Conservation (phyloP, 2,113 vertebrate species). For the Columba livia region DNA sequence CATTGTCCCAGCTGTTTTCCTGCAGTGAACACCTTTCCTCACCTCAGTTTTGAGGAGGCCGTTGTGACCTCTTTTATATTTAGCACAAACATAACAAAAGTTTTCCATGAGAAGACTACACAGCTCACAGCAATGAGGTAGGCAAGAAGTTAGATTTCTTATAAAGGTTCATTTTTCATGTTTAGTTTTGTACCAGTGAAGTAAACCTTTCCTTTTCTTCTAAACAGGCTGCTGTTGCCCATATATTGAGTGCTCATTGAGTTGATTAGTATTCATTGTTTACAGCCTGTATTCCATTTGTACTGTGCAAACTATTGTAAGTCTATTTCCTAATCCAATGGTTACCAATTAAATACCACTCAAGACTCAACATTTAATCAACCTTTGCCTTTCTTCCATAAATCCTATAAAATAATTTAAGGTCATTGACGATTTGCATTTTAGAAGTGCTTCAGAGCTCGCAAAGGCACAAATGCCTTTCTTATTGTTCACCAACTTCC, state of each 20-base stretch:
- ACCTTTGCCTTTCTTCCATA: background rate
- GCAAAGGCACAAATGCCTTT: background rate
- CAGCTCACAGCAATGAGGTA: background rate
- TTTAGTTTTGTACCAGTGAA: background rate
- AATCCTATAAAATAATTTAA: background rate
- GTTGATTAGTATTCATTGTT: background rate
- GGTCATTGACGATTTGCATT: background rate
- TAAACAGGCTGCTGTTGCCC: background rate
- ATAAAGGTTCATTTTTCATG: background rate
- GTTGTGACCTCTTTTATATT: background rate
- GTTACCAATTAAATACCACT: background rate
- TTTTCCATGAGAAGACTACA: background rate
- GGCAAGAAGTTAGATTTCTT: background rate
- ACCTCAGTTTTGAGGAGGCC: background rate
- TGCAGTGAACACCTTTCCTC: background rate
- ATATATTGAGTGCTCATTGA: background rate
- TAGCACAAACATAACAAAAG: background rate
- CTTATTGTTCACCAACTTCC: background rate
- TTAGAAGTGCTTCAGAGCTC: background rate
- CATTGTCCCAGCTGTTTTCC: background rate
- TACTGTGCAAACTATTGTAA: background rate
- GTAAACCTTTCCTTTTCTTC: background rate
- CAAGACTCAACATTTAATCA: constrained; percentile 29
- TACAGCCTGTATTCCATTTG: background rate
- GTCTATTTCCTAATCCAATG: background rate